Evolutionary conservation across 2,797 vertebrate genomes (phyloP).

Genomic region (Ctenochaetus hawaiiensis): DNA sequence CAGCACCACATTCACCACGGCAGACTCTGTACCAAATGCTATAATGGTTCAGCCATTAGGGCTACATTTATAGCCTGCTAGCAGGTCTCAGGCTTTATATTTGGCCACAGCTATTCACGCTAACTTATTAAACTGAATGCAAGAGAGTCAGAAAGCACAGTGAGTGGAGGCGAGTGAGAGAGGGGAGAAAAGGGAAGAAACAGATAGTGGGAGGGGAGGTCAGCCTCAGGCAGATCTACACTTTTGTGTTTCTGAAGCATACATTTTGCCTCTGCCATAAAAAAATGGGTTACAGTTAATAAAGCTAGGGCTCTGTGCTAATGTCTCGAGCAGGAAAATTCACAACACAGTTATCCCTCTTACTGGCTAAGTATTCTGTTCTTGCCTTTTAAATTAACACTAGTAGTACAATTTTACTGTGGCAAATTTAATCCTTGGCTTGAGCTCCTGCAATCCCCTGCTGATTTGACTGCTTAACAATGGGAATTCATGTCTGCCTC

Average conservation of each 20-base stretch:
- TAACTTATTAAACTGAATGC: slow-evolving; percentile 73
- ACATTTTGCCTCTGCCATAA: slow-evolving; percentile 49
- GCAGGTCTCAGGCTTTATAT: slow-evolving; percentile 77
- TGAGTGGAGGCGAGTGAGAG: slow-evolving; percentile 17
- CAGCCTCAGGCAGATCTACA: slow-evolving; percentile 49
- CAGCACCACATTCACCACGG: slow-evolving; percentile 74
- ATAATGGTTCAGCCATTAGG: slow-evolving; percentile 83
- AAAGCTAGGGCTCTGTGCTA: slow-evolving; percentile 50
- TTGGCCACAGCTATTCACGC: slow-evolving; percentile 77
- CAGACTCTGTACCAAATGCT: slow-evolving; percentile 70
- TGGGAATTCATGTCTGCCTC: slow-evolving; percentile 56
- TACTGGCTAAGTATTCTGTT: slow-evolving; percentile 50
- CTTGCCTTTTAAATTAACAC: slow-evolving; percentile 66
- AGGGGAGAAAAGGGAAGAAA: slow-evolving; percentile 29
- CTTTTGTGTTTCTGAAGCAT: slow-evolving; percentile 60
- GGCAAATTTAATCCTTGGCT: slow-evolving; percentile 75
- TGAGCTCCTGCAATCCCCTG: slow-evolving; percentile 66
- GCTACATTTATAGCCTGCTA: slow-evolving; percentile 78
- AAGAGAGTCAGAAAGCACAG: slow-evolving; percentile 43
- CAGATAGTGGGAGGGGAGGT: slow-evolving; percentile 31
- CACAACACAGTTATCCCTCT: slow-evolving; percentile 43
- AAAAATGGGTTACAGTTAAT: slow-evolving; percentile 57
- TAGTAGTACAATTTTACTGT: slow-evolving; percentile 64
- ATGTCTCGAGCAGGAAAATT: slow-evolving; percentile 59
- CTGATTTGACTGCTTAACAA: slow-evolving; percentile 67